These are phyloP conservation scores for Euphydryas editha DNA, from an alignment of 2,888 invertebrate species.

Conservation along the genomic window DNA sequence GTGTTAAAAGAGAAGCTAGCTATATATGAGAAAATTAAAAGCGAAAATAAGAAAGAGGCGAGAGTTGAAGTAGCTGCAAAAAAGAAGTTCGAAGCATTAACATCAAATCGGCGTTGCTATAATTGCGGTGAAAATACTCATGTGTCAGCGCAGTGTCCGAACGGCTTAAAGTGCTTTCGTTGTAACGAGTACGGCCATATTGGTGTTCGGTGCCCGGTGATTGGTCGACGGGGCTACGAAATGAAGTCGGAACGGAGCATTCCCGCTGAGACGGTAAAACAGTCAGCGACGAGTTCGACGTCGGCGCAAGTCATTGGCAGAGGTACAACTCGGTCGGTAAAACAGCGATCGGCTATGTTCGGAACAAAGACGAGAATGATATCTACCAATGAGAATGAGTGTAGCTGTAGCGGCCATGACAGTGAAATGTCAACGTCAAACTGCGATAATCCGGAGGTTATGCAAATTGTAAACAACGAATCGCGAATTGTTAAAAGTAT, in stretches of 20 bases:
- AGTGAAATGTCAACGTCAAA: neutral
- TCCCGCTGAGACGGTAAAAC: neutral
- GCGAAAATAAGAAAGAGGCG: neutral
- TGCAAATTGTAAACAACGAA: conserved; percentile 4
- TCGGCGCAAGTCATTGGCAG: neutral
- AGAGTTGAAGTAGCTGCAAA: neutral
- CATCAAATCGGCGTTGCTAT: conserved; percentile 1
- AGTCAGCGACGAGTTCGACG: neutral
- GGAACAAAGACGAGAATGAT: neutral
- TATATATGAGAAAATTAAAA: neutral
- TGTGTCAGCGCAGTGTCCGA: neutral
- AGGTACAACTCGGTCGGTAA: neutral
- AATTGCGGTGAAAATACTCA: conserved; percentile 11
- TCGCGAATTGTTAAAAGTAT: neutral
- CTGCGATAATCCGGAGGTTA: neutral
- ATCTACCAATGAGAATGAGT: neutral
- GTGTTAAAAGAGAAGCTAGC: conserved; percentile 39
- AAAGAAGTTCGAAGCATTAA: neutral
- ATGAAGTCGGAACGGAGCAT: neutral
- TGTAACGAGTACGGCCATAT: conserved; percentile 21
- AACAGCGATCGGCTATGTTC: neutral
- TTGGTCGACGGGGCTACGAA: neutral
- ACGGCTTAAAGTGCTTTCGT: conserved; percentile 14
- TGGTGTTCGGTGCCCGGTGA: conserved; percentile 8
- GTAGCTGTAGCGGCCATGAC: neutral